Base-by-base conservation (phyloP, 64 coral and sea anemone species). In the Trachythela sp. region DNA sequence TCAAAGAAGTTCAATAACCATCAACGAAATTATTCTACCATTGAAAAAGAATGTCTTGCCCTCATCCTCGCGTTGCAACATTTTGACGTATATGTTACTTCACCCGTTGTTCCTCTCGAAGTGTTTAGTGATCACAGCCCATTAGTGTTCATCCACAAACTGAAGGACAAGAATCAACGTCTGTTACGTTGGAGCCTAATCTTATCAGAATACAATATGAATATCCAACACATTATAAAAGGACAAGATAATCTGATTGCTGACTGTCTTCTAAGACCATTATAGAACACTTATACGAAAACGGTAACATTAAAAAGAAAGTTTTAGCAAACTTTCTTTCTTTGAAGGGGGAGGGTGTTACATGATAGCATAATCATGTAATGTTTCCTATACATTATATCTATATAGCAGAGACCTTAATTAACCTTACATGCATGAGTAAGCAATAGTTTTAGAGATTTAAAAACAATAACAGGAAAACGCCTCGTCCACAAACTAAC, bases 41-140 rank as follows among this genome's bases (percentile, higher is more conserved):
- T 85, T 42, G 84, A 85, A 48, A 48, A 49, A 49, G 84, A 85
- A 49, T 85, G 84, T 48, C 51, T 85, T 26, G 84, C 84, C 84
- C 49, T 85, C 10, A n/a, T 85, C 11, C 29, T 85, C 36, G 49
- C 84, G 36, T 45, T 85, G 11, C 22, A 45, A 24, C 39, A 85
- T 24, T 85, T 85, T 35, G 22, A 35, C 22, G 49, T 85, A 31
- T 85, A 85, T 35, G 11, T 13, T n/a, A 9, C 84, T 3, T 42
- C 84, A 40, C 41, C 41, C 49, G 84, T n/a, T 40, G 11, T 42
- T 48, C 41, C n/a, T n/a, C n/a, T n/a, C n/a, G n/a, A n/a, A n/a
- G 39, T 45, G 42, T 45, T 45, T 11, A 45, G 42, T 11, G 42
- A 45, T 45, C 42, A 45, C 42, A 42, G 39, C 49, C 36, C 84